Conservation (phyloP, 2,888 invertebrate genomes). For the Dermolepida albohirtum region DNA sequence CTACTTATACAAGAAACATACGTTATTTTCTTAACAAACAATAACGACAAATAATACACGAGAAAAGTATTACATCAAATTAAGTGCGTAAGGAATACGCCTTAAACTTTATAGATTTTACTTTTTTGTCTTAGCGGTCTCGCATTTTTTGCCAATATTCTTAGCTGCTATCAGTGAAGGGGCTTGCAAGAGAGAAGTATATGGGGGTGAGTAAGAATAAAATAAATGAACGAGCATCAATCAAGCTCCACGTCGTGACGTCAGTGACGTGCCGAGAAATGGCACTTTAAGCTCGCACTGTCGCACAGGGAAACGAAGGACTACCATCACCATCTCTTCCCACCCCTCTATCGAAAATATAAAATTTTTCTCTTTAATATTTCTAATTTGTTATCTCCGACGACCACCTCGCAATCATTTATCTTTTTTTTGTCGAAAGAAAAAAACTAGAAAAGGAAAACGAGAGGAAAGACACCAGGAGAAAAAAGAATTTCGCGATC, state of each 20-base stretch:
- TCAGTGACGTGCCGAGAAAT: slow-evolving; percentile 47
- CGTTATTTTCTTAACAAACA: too few relatives aligned
- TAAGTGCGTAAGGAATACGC: too few relatives aligned
- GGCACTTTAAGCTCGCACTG: slow-evolving; percentile 42
- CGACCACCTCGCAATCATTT: slow-evolving; percentile 41
- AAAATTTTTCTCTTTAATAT: slow-evolving; percentile 47
- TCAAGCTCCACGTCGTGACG: slow-evolving; percentile 49
- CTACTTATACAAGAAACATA: too few relatives aligned
- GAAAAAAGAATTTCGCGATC: slow-evolving; percentile 13
- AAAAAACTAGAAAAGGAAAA: slow-evolving; percentile 20
- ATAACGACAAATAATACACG: too few relatives aligned
- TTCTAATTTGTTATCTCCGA: slow-evolving; percentile 46
- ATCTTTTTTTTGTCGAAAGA: slow-evolving; percentile 28
- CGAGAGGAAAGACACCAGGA: slow-evolving; percentile 8
- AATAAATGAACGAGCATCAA: slow-evolving; percentile 51
- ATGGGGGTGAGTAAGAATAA: slow-evolving; percentile 45
- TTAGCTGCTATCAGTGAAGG: slow-evolving; percentile 3
- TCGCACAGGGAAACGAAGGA: slow-evolving; percentile 33
- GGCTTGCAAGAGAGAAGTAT: background rate
- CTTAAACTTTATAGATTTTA: slow-evolving; percentile 6
- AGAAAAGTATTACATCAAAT: too few relatives aligned
- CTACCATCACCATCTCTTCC: slow-evolving; percentile 18
- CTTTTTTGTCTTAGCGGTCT: background rate
- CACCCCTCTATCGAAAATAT: slow-evolving; percentile 38
- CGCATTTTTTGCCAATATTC: slow-evolving; percentile 24